Base-by-base conservation (phyloP, 2,113 vertebrate genomes). In the Sphaerodactylus townsendi region DNA sequence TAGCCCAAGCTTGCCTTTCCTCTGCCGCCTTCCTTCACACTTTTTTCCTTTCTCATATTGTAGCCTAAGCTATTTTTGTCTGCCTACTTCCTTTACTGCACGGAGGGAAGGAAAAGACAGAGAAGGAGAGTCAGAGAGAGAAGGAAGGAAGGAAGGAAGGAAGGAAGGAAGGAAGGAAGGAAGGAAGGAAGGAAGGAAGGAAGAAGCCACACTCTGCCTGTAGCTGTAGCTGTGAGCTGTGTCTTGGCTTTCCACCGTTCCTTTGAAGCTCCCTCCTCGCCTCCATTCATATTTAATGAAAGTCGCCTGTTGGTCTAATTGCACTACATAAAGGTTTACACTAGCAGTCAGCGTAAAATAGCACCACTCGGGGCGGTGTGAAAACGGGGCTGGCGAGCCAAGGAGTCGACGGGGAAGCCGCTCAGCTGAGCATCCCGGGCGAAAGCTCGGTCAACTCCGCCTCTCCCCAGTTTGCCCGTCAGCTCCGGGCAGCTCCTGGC, bases 281-380 rank as follows among this genome's bases (percentile, higher is more conserved):
- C 84, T 85, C 90, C 86, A 92, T 96, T 93, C 95, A 96, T 96
- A 96, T 96, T 96, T 95, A 95, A 97, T 94, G 96, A 86, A 92
- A 95, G 91, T 92, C 87, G 48, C 41, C 66, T 83, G 83, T 86
- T 94, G 37, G 90, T 94, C 92, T 96, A 93, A 96, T 97, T 96
- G 95, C 93, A 90, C 95, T 95, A 92, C 93, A 92, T 93, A 94
- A 94, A 96, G 96, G 96, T 97, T 98, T 97, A 95, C 95, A 93
- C 93, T 95, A 89, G 90, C 93, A 94, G 94, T 79, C 90, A 90
- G 94, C 94, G 92, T 89, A 94, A 89, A 96, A 95, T 88, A 86
- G 86, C 92, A 83, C 48, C 76, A 79, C 87, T 94, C 83, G 85
- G 81, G 89, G 88, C 81, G 79, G 78, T 72, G 89, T 59, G 81